Conservation (phyloP, 1,140 invertebrate genomes). For the Hestina assimilis region DNA sequence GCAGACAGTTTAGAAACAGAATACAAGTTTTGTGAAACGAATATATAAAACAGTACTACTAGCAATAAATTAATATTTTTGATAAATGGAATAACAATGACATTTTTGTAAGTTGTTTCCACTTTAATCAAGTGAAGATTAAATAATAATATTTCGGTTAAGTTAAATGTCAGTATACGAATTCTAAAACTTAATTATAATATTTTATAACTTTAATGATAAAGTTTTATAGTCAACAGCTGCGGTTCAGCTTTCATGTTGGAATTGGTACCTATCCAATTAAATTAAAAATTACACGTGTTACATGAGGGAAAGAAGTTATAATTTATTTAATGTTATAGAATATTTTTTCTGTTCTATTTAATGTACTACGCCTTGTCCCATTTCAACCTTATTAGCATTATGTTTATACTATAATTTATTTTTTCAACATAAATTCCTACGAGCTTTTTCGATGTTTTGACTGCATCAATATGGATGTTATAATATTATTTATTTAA, state of each 20-base stretch:
- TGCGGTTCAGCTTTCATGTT: not conserved
- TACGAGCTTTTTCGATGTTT: too few species aligned
- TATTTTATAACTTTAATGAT: too few species aligned
- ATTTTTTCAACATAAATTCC: not conserved
- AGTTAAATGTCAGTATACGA: not conserved
- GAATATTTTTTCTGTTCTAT: slow-evolving; percentile 4
- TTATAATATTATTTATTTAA: too few species aligned
- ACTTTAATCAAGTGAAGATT: not conserved
- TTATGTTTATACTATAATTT: slow-evolving; percentile 8
- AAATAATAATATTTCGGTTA: not conserved
- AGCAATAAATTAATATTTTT: too few species aligned
- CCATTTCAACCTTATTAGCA: slow-evolving; percentile 9
- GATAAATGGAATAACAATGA: too few species aligned
- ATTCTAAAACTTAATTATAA: too few species aligned
- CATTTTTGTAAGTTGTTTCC: too few species aligned
- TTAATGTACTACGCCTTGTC: slow-evolving; percentile 9
- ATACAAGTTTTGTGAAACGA: too few species aligned
- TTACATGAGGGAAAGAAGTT: not conserved
- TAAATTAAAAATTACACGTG: not conserved
- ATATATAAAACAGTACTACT: too few species aligned
- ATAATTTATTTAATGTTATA: slow-evolving; percentile 2
- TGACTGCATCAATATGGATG: too few species aligned
- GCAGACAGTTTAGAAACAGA: slow-evolving; percentile 1
- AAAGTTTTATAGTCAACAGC: not conserved
- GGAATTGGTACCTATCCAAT: not conserved